Base-by-base conservation (phyloP, 2,113 vertebrate species). In the Phocoena sinus region DNA sequence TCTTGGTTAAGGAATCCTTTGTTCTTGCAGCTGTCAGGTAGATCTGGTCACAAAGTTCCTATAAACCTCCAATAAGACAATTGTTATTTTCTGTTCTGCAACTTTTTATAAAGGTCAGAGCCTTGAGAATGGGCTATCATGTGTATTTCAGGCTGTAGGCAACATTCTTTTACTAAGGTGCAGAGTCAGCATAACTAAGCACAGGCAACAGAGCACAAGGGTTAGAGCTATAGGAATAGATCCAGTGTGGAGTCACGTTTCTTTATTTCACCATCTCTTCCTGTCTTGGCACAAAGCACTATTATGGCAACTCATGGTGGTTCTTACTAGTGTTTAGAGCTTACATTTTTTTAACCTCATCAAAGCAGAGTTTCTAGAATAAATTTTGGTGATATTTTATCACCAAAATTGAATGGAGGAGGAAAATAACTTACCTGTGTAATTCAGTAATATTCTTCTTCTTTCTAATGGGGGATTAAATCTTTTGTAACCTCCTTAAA, bases 401-500 rank as follows among this genome's bases (percentile, higher is more conserved):
- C 86, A 89, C 21, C 36, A 33, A 86, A 77, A 93, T 18, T 68
- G 28, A 12, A 53, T 1, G 2, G 5, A 79, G 38, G 50, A 94
- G 86, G 81, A 97, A 98, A 97, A 74, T 94, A 98, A 23, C 95
- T 95, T 92, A 28, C 86, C 89, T 90, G 65, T 97, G 87, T 97
- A 86, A 98, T 98, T 97, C 97, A 96, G 97, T 95, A 96, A 96
- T 96, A 96, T 97, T 97, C 93, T 80, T 82, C 87, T 92, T 44
- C 56, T 82, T 89, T 97, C 96, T 95, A 91, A 58, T 25, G 15
- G 1, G 58, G 93, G 91, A 98, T 97, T 98, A 93, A 96, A 98
- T 98, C 96, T 97, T 83, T 97, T 97, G 97, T 97, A 98, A 99
- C 97, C 97, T 98, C 91, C 98, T 97, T 67, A 97, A 97, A 98